A percentile compares a stretch with the other conserved stretches of the same genome.
phyloP scores from a whole-genome alignment of 1,140 invertebrate species.

The Ericerus pela region DNA sequence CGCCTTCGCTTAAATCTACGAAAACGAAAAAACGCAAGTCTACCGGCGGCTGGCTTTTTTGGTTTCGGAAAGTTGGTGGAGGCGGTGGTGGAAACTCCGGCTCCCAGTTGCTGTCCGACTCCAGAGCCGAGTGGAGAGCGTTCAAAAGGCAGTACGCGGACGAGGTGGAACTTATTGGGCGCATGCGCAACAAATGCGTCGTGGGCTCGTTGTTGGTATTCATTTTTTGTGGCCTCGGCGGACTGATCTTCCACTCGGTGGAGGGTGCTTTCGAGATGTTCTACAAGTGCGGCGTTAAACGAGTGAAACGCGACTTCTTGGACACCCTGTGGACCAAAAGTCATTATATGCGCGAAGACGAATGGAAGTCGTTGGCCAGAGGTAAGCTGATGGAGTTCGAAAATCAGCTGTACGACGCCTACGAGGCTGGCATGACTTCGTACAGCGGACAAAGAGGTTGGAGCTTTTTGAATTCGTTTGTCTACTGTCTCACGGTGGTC shows the following conservation, averaged over 20 bases:
- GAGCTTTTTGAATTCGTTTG: constrained; percentile 82
- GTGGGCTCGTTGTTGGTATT: constrained; percentile 35
- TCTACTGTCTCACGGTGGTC: constrained; percentile 80
- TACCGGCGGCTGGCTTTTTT: not conserved
- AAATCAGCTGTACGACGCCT: constrained; percentile 64
- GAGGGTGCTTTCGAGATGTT: constrained; percentile 68
- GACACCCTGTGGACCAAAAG: constrained; percentile 62
- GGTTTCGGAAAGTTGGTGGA: not conserved
- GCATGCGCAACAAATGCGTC: not conserved
- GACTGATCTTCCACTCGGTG: constrained; percentile 56
- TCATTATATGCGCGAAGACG: constrained; percentile 64
- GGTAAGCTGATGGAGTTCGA: constrained; percentile 70
- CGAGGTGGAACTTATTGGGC: not conserved
- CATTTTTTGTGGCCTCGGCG: constrained; percentile 60
- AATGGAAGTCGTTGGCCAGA: constrained; percentile 71
- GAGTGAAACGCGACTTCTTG: constrained; percentile 70
- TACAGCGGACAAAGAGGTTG: constrained; percentile 73
- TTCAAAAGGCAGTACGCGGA: constrained; percentile 13
- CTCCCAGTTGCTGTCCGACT: not conserved
- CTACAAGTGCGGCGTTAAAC: constrained; percentile 73
- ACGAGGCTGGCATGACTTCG: constrained; percentile 59
- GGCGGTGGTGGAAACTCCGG: not conserved
- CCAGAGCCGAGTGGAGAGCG: constrained; percentile 8
- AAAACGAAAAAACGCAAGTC: constrained; percentile 7
- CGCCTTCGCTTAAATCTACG: too few relatives aligned